These are phyloP conservation scores for Leptopilina drosophilae DNA, from an alignment of 2,888 invertebrate species.

Conservation along the genomic window DNA sequence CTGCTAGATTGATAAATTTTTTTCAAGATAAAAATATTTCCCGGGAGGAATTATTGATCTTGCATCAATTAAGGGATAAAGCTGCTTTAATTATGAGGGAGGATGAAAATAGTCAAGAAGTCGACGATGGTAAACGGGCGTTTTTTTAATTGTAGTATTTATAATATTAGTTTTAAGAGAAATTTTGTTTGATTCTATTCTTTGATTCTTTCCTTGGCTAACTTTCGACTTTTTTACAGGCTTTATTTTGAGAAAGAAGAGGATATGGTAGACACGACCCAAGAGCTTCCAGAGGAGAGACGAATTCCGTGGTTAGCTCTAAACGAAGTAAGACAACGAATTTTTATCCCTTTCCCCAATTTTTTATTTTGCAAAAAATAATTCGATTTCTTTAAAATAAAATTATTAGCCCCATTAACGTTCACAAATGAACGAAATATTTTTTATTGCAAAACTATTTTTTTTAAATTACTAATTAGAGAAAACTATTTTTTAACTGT, in stretches of 20 bases:
- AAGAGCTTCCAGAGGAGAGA: constrained; percentile 61
- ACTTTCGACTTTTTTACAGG: constrained; percentile 42
- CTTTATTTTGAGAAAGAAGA: constrained; percentile 51
- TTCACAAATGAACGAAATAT: too few relatives aligned
- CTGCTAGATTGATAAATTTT: not conserved
- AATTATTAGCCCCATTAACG: too few relatives aligned
- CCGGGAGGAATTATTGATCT: not conserved
- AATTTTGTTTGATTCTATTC: not conserved
- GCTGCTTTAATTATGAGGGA: constrained; percentile 12
- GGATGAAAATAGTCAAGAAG: not conserved
- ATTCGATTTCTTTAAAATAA: not conserved
- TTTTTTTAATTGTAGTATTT: constrained; percentile 6
- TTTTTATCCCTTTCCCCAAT: too few relatives aligned
- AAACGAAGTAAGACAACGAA: constrained; percentile 86
- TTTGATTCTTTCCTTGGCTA: too few relatives aligned
- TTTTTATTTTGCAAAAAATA: too few relatives aligned
- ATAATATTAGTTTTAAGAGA: not conserved
- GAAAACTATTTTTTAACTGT: constrained; percentile 29
- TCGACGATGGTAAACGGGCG: not conserved
- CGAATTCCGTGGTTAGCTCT: constrained; percentile 93
- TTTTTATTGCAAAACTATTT: too few relatives aligned
- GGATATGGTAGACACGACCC: constrained; percentile 33
- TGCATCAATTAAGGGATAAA: not conserved
- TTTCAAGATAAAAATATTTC: not conserved
- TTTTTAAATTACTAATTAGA: not conserved